Evolutionary conservation across 2,113 vertebrate genomes (phyloP).

Genomic region (Neodontobutis hainanensis): DNA sequence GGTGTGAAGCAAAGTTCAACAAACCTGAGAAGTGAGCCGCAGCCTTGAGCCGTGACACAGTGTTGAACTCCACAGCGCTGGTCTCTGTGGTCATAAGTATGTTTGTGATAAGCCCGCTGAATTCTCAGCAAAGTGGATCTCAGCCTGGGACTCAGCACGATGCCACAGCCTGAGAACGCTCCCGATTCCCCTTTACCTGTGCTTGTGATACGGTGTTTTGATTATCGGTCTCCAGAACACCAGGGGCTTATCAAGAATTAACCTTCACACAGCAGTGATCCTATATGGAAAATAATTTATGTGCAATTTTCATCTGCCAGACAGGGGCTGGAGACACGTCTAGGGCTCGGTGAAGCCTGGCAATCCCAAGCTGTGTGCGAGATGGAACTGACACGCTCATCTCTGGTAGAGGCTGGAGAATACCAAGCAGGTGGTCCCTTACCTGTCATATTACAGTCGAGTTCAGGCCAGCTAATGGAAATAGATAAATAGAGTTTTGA

Average conservation of each 20-base stretch:
- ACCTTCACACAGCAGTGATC: conserved; percentile 58
- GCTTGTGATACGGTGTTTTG: conserved; percentile 42
- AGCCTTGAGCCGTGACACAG: conserved; percentile 40
- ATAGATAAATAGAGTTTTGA: conserved; percentile 43
- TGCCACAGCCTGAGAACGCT: conserved; percentile 39
- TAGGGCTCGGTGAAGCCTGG: conserved; percentile 46
- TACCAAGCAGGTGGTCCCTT: conserved; percentile 60
- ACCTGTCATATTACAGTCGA: conserved; percentile 51
- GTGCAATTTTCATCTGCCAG: conserved; percentile 58
- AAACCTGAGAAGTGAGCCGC: conserved; percentile 25
- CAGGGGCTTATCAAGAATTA: conserved; percentile 60
- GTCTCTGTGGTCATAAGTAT: conserved; percentile 58
- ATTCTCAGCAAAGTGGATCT: conserved; percentile 43
- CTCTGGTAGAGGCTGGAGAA: conserved; percentile 44
- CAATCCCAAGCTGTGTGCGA: conserved; percentile 63
- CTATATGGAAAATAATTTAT: conserved; percentile 68
- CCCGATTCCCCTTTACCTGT: conserved; percentile 47
- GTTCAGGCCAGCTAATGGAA: conserved; percentile 47
- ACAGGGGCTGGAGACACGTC: conserved; percentile 55
- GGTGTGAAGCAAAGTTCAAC: conserved; percentile 46
- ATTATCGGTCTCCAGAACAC: conserved; percentile 28
- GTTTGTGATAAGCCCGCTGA: conserved; percentile 59
- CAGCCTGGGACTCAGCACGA: conserved; percentile 40
- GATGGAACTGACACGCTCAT: conserved; percentile 57
- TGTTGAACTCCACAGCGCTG: conserved; percentile 56